phyloP scores from a whole-genome alignment of 2,113 vertebrate genomes.

The Diphyllodes magnificus region DNA sequence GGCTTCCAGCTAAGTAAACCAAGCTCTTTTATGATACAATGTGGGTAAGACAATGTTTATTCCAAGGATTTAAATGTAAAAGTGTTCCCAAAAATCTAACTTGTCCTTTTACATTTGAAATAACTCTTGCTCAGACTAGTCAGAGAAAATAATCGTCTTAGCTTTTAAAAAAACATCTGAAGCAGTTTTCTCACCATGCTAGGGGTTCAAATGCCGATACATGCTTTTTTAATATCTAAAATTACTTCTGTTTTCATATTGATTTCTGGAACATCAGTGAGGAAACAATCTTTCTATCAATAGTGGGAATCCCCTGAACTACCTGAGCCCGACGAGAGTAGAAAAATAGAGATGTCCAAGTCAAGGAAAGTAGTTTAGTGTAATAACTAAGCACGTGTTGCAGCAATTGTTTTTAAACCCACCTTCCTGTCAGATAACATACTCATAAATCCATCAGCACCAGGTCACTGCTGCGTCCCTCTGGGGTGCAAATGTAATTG shows the following conservation, averaged over 20 bases:
- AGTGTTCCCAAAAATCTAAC: not conserved
- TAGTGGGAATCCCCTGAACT: not conserved
- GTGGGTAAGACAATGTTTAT: not conserved
- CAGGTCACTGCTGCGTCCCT: constrained; percentile 9
- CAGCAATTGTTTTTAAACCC: constrained; percentile 43
- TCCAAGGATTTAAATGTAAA: not conserved
- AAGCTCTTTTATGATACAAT: not conserved
- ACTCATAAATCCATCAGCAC: constrained; percentile 65
- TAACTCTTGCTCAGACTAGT: not conserved
- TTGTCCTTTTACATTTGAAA: not conserved
- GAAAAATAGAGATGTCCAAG: not conserved
- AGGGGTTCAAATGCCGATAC: not conserved
- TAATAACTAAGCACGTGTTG: constrained; percentile 11
- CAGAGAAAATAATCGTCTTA: not conserved
- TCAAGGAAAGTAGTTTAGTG: not conserved
- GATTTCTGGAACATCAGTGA: not conserved
- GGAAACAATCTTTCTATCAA: not conserved
- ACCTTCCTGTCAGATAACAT: constrained; percentile 47
- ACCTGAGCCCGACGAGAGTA: not conserved
- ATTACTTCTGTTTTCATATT: not conserved
- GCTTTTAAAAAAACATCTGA: not conserved
- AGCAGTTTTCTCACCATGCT: not conserved
- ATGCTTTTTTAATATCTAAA: not conserved
- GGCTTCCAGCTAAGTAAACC: not conserved
- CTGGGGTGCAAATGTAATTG: constrained; percentile 52